These are phyloP conservation scores for Spodoptera frugiperda DNA, from an alignment of 1,140 invertebrate genomes.

Conservation along the genomic window DNA sequence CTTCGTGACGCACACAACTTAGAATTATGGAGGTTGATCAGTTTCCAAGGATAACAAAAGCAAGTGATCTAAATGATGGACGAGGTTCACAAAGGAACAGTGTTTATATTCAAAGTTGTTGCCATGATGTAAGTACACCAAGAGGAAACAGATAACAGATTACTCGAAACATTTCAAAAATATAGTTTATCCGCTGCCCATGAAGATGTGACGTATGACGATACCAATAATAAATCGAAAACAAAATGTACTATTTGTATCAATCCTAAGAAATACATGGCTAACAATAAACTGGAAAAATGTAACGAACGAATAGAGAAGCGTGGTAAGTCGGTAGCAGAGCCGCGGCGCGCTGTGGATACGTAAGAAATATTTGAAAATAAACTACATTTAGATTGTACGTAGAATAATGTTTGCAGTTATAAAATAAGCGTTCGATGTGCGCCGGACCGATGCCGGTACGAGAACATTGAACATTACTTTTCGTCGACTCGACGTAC, in stretches of 20 bases:
- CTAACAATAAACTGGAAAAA: background rate
- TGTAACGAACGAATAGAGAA: background rate
- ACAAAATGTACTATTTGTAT: conserved; percentile 15
- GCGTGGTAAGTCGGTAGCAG: background rate
- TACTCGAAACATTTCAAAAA: conserved; percentile 17
- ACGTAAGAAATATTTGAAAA: conserved; percentile 36
- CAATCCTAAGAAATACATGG: conserved; percentile 9
- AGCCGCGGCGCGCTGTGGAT: background rate
- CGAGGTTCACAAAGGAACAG: background rate
- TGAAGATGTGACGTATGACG: background rate
- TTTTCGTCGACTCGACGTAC: background rate
- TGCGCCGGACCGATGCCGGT: background rate
- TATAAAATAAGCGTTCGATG: conserved; percentile 20
- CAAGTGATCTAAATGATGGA: conserved; percentile 13
- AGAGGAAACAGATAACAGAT: conserved; percentile 23
- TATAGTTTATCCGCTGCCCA: conserved; percentile 1
- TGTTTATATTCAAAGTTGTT: conserved; percentile 23
- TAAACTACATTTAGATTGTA: conserved; percentile 38
- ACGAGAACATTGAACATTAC: background rate
- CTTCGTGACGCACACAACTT: conserved; percentile 7
- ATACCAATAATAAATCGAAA: conserved; percentile 10
- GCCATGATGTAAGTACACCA: conserved; percentile 10
- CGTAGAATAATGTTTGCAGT: conserved; percentile 38
- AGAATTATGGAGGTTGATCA: background rate
- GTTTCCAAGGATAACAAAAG: conserved; percentile 6